These are phyloP conservation scores for Myopa tessellatipennis DNA, from an alignment of 2,888 invertebrate genomes.

Conservation along the genomic window DNA sequence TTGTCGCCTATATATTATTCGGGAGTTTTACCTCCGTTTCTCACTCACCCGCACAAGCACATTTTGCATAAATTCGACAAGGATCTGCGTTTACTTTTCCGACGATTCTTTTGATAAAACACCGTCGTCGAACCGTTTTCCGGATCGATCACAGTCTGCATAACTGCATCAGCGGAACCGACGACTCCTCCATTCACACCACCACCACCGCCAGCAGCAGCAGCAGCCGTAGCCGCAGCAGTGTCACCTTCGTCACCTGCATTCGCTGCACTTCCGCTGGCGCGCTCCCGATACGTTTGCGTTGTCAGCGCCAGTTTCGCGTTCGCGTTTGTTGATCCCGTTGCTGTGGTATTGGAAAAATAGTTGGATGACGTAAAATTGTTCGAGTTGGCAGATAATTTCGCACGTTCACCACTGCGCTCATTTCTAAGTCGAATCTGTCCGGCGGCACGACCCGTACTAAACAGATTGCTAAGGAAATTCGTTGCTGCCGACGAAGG, in stretches of 20 bases:
- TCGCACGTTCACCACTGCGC: conserved; percentile 66
- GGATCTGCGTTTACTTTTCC: conserved; percentile 64
- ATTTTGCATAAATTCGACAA: conserved; percentile 64
- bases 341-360: conserved; percentile 43
- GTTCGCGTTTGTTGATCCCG: conserved; percentile 47
- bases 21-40: neutral
- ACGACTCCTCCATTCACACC: conserved; percentile 9
- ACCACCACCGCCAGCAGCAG: conserved; percentile 38
- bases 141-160: conserved; percentile 57
- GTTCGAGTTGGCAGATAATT: conserved; percentile 44
- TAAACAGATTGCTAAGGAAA: conserved; percentile 63
- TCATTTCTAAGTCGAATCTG: conserved; percentile 68
- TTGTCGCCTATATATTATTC: no score
- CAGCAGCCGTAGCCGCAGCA: conserved; percentile 41
- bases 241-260: conserved; percentile 38
- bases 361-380: conserved; percentile 37
- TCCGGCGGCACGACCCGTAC: conserved; percentile 58
- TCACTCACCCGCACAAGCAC: conserved; percentile 67
- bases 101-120: conserved; percentile 65
- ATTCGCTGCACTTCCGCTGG: conserved; percentile 31
- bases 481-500: conserved; percentile 48
- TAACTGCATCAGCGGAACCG: conserved; percentile 41
- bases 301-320: conserved; percentile 62
- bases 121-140: conserved; percentile 63
- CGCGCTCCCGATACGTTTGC: conserved; percentile 49